Conservation (phyloP, 2,113 vertebrate species). For the Nothobranchius furzeri region DNA sequence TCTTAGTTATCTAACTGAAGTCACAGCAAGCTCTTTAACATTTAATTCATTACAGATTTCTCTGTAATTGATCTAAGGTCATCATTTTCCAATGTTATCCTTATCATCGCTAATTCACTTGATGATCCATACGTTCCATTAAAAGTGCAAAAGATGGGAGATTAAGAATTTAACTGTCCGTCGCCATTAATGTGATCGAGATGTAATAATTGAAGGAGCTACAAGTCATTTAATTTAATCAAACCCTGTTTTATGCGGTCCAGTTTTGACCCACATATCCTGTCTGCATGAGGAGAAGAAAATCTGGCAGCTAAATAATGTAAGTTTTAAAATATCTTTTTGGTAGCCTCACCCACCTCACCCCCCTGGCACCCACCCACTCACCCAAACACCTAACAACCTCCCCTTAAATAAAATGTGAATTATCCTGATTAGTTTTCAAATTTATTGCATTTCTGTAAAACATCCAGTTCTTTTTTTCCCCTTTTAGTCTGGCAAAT, state of each 20-base stretch:
- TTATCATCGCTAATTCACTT: conserved; percentile 80
- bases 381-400: neutral
- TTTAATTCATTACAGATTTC: conserved; percentile 42
- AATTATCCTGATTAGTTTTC: conserved; percentile 42
- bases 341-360: neutral
- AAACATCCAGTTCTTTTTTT: conserved; percentile 29
- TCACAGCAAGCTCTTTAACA: conserved; percentile 22
- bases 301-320: conserved; percentile 36
- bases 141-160: conserved; percentile 71
- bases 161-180: conserved; percentile 79
- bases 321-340: conserved; percentile 58
- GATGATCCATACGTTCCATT: conserved; percentile 72
- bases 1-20: too few relatives aligned
- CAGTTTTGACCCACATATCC: conserved; percentile 61
- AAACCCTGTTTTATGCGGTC: conserved; percentile 64
- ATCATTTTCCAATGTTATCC: conserved; percentile 74
- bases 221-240: conserved; percentile 78
- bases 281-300: conserved; percentile 16
- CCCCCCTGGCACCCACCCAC: too few relatives aligned
- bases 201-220: conserved; percentile 72
- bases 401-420: conserved; percentile 25
- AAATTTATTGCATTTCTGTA: conserved; percentile 23
- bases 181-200: conserved; percentile 78
- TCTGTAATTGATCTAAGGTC: conserved; percentile 59
- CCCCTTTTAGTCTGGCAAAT: conserved; percentile 2